Percentiles rank a stretch among this genome's conserved stretches.
phyloP scores from a whole-genome alignment of 1,140 invertebrate species.

The Phymorhynchus buccinoides region DNA sequence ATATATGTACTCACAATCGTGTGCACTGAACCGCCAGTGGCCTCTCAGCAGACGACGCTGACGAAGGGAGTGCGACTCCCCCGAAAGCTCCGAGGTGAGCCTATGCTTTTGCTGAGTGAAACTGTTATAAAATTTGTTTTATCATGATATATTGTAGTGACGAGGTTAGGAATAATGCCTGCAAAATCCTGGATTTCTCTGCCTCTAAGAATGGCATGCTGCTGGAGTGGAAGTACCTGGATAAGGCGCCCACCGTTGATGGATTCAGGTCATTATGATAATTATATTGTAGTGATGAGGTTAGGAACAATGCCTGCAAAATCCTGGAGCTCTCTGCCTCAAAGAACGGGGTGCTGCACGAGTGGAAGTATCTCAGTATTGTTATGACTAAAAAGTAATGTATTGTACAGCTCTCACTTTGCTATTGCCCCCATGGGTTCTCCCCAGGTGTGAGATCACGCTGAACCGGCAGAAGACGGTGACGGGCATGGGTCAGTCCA shows the following conservation, averaged over 20 bases:
- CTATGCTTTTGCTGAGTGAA: too few species aligned
- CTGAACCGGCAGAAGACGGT: background rate
- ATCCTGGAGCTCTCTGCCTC: slow-evolving; percentile 34
- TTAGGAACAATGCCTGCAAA: slow-evolving; percentile 29
- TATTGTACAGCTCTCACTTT: too few species aligned
- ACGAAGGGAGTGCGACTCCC: too few species aligned
- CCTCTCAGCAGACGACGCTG: too few species aligned
- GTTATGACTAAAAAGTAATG: too few species aligned
- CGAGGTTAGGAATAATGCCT: slow-evolving; percentile 25
- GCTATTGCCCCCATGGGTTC: too few species aligned
- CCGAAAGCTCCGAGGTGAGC: too few species aligned
- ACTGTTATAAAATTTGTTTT: too few species aligned
- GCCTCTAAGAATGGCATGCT: slow-evolving; percentile 35
- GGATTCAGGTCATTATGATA: slow-evolving; percentile 38
- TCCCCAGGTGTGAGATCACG: slow-evolving; percentile 23
- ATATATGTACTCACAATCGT: too few species aligned
- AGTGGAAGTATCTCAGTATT: slow-evolving; percentile 32
- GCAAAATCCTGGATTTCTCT: slow-evolving; percentile 34
- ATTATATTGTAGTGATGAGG: too few species aligned
- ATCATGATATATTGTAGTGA: too few species aligned
- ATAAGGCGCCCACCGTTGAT: background rate
- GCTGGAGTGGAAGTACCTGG: slow-evolving; percentile 33
- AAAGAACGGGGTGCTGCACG: slow-evolving; percentile 30
- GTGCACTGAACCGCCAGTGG: too few species aligned
- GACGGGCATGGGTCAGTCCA: slow-evolving; percentile 13